Evolutionary conservation across 1,140 invertebrate genomes (phyloP).

Genomic region (Drosophila pectinifera): DNA sequence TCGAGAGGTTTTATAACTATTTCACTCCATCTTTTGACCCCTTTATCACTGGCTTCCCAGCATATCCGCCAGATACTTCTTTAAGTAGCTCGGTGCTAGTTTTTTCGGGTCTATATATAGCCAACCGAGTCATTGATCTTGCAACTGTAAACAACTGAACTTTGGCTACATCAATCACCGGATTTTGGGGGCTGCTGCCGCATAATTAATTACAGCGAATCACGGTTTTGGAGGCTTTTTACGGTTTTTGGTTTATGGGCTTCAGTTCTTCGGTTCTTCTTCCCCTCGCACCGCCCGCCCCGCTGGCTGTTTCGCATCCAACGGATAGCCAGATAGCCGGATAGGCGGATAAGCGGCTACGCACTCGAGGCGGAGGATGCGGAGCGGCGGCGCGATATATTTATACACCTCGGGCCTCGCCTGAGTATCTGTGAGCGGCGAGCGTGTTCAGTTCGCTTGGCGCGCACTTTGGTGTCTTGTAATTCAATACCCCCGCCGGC

Average conservation of each 20-base stretch:
- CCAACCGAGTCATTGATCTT: constrained; percentile 45
- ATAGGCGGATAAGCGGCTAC: constrained; percentile 55
- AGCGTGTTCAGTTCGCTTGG: constrained; percentile 75
- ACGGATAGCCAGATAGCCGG: constrained; percentile 62
- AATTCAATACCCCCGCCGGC: constrained; percentile 74
- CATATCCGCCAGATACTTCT: constrained; percentile 13
- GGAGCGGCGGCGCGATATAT: constrained; percentile 53
- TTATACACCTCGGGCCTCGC: constrained; percentile 65
- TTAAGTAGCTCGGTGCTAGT: not conserved
- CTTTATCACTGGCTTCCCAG: not conserved
- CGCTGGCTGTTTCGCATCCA: constrained; percentile 79
- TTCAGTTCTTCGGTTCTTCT: constrained; percentile 22
- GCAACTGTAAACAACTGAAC: constrained; percentile 52
- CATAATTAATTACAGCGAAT: constrained; percentile 72
- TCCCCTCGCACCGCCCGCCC: constrained; percentile 55
- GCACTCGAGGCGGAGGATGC: not conserved
- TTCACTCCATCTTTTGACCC: not conserved
- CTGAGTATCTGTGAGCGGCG: constrained; percentile 41
- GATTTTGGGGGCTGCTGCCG: constrained; percentile 17
- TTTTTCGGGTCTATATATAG: constrained; percentile 13
- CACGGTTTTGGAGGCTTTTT: constrained; percentile 8
- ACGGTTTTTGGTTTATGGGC: constrained; percentile 29
- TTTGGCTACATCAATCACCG: constrained; percentile 45
- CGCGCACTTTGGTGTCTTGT: constrained; percentile 82
- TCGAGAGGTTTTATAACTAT: too few species aligned